A percentile compares a stretch with the other conserved stretches of the same genome.
phyloP scores from a whole-genome alignment of 2,888 invertebrate genomes.

The Brachyptera risi region DNA sequence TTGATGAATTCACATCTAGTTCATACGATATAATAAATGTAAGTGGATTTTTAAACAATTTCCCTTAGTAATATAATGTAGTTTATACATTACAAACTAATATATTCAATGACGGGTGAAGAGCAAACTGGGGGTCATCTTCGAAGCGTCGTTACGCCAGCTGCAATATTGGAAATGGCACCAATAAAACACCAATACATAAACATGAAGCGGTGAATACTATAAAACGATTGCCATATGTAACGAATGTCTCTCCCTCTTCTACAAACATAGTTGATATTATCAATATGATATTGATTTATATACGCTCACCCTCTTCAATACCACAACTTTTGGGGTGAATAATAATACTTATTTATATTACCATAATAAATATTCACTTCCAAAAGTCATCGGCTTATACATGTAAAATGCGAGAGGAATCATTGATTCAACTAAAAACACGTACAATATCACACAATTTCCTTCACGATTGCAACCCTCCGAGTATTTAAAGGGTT shows the following conservation, averaged over 20 bases:
- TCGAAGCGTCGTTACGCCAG: conserved; percentile 1
- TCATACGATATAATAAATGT: no score
- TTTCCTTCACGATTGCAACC: conserved; percentile 5
- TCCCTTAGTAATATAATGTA: no score
- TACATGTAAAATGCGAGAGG: background rate
- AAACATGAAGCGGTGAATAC: conserved; percentile 18
- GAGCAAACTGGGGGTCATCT: conserved; percentile 7
- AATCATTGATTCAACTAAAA: background rate
- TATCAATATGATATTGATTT: conserved; percentile 14
- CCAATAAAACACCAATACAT: conserved; percentile 21
- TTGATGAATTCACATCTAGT: no score
- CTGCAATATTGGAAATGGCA: conserved; percentile 6
- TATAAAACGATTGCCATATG: conserved; percentile 6
- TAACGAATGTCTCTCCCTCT: background rate
- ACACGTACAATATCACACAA: conserved; percentile 17
- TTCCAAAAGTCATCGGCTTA: background rate
- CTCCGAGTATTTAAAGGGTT: background rate
- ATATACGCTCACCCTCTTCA: background rate
- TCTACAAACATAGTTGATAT: conserved; percentile 5
- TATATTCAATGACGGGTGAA: no score
- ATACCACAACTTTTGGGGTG: no score
- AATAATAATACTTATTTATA: conserved; percentile 10
- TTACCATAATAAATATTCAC: conserved; percentile 19
- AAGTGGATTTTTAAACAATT: no score
- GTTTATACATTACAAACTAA: no score